Evolutionary conservation across 1,140 invertebrate genomes (phyloP), one percentile per base, ranked within the genome.

Genomic region (Drosophila ananassae): DNA sequence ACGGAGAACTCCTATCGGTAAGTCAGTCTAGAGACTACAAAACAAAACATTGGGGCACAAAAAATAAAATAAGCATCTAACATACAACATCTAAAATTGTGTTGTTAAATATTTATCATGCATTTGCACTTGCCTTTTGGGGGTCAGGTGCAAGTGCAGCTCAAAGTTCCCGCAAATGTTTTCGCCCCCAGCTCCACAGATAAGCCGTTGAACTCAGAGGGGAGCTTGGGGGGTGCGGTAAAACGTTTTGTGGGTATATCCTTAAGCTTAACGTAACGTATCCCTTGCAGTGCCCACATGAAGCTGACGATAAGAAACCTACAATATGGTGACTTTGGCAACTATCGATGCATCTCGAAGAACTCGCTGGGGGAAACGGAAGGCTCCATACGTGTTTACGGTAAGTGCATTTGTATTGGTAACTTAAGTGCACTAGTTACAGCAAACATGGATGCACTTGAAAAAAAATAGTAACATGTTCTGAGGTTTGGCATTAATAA

Each of bases 301-400:
- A 96, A 95, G 90, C 93, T 98, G 68, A 97, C 96, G 52, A 96
- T 98, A 69, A 94, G 95, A 77, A 96, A 96, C 92, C 93, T 97
- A 37, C 94, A 95, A 80, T 91, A 93, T 34, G 95, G 94, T 46
- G 96, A 97, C 92, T 97, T 97, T 89, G 96, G 96, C 63, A 97
- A 95, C 92, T 97, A 97, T 92, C 93, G 95, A 83, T 97, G 96
- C 92, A 96, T 97, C 91, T 97, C 97, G 58, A 98, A 98, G 93
- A 99, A 98, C 93, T 96, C 96, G 9, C 94, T 98, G n/a, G 98
- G 98, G 57, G 97, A 97, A 91, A 98, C 97, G 17, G 97, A 98
- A 92, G 97, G 97, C 66, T 96, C 95, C 44, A 98, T 99, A 92
- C 94, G 97, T 92, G 93, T 99, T 57, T 98, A 98, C 91, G 97